These are phyloP conservation scores for Bicyclus anynana DNA, from an alignment of 1,140 invertebrate genomes.

Conservation along the genomic window DNA sequence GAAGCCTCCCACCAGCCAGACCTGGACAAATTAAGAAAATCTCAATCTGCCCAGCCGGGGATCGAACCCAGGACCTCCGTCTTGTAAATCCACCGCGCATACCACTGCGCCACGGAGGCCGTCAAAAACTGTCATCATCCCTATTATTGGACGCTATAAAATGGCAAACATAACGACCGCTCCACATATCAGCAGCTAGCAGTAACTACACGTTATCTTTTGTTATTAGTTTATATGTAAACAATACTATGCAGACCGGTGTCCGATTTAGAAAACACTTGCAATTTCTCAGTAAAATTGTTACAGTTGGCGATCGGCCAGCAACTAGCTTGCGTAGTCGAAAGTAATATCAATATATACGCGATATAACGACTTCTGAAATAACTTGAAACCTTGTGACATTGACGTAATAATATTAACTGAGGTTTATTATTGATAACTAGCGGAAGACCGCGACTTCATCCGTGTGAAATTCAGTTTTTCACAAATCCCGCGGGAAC, in stretches of 20 bases:
- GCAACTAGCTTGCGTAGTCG: neutral
- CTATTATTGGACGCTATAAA: too few species aligned
- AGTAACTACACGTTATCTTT: neutral
- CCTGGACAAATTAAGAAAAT: too few species aligned
- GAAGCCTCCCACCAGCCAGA: too few species aligned
- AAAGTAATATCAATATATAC: constrained; percentile 12
- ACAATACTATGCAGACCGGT: constrained; percentile 3
- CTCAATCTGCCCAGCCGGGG: too few species aligned
- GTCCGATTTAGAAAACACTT: constrained; percentile 8
- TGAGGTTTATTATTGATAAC: too few species aligned
- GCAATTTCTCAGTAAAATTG: constrained; percentile 10
- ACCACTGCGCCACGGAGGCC: too few species aligned
- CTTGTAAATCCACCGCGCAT: too few species aligned
- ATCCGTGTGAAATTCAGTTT: too few species aligned
- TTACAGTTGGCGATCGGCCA: constrained; percentile 9
- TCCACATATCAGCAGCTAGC: neutral
- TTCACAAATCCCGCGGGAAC: too few species aligned
- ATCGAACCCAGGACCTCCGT: too few species aligned
- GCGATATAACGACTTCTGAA: constrained; percentile 8
- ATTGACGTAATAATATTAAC: constrained; percentile 1
- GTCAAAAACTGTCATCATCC: too few species aligned
- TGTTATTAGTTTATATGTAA: constrained; percentile 4
- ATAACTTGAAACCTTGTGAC: constrained; percentile 1
- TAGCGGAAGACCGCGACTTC: too few species aligned
- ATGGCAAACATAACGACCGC: neutral